Base-by-base conservation (phyloP, 2,888 invertebrate species). In the Athrips mouffetella region DNA sequence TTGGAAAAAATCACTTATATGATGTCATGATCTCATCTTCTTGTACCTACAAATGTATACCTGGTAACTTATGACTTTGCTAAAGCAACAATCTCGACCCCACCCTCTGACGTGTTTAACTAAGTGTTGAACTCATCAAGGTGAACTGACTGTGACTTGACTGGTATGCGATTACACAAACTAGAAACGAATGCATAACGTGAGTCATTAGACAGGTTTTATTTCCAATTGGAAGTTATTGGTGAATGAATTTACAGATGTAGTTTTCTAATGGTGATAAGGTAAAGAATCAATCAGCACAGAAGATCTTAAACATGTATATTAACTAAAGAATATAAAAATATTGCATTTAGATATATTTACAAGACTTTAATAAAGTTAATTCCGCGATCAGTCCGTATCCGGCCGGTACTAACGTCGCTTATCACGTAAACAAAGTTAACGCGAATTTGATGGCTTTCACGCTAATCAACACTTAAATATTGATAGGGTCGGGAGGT, bases 401-500 rank as follows among this genome's bases (percentile, higher is more conserved):
- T 37, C 37, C 20, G 20, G 16, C 4, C 37, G 18, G 20, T n/a
- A 20, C 37, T 37, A 18, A 20, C 37, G 18, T 54, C 40, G 46
- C 39, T 55, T 58, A 61, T 58, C 58, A 45, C 44, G 45, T 55
- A 57, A 57, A 55, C 16, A 31, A 25, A 2, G 21, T 31, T 44
- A 46, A 16, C 25, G 45, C 40, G 30, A 35, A 40, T 18, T 25
- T 41, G 18, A 33, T 31, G 40, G 10, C 15, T 33, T 11, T 29
- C 44, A 6, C 8, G 18, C 30, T 37, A 51, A 46, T 48, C 15
- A 45, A 21, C 16, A 44, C 23, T 42, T 85, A 86, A 57, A 88
- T 86, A 55, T 86, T 86, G 33, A 87, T 84, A 21, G 85, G 77
- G 20, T 78, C 82, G 6, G 78, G 81, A 6, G 78, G 80, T 51